Evolutionary conservation across 2,888 invertebrate genomes (phyloP), one percentile per base, ranked within the genome.

Genomic region (Creontiades dilutus): DNA sequence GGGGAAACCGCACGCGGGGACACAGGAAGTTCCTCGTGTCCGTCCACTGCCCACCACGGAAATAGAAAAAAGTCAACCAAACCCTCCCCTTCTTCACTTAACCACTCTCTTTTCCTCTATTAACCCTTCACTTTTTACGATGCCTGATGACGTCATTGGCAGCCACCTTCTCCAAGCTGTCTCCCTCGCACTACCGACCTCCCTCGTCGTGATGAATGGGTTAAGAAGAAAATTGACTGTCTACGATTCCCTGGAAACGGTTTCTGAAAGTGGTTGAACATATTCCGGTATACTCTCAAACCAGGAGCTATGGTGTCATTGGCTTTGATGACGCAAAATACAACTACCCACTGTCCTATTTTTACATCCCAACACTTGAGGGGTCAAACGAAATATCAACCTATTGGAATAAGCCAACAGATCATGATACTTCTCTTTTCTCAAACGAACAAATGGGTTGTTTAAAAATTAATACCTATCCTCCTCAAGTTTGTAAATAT

Each of bases 1-100:
- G 78, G 78, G 78, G 28, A 78, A 80, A 80, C 78, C 78, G 78
- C 78, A 14, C 7, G 78, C 4, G 37, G 78, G 27, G 27, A 76
- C n/a, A 14, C 14, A 19, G 47, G 28, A 28, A 27, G 23, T 80
- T 28, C 37, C 37, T 37, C 37, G 37, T 7, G 37, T 37, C 37
- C 28, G 78, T 78, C 78, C 78, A 13, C 46, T 14, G 78, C 0
- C 78, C 78, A 68, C 68, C 27, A 80, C 78, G 47, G 78, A 47
- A 80, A 80, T 80, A 80, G 78, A 78, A 23, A 75, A 28, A 78
- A 28, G n/a, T 46, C 23, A 14, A 52, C 52, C 14, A 52, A 13
- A 3, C 52, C 52, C 52, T 16, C 52, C 52, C 3, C 52, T 12
- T 2, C 52, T 16, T 52, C 16, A 2, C 52, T 12, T 7, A 4